Conservation (phyloP, 2,113 vertebrate genomes). For the Isurus oxyrinchus region DNA sequence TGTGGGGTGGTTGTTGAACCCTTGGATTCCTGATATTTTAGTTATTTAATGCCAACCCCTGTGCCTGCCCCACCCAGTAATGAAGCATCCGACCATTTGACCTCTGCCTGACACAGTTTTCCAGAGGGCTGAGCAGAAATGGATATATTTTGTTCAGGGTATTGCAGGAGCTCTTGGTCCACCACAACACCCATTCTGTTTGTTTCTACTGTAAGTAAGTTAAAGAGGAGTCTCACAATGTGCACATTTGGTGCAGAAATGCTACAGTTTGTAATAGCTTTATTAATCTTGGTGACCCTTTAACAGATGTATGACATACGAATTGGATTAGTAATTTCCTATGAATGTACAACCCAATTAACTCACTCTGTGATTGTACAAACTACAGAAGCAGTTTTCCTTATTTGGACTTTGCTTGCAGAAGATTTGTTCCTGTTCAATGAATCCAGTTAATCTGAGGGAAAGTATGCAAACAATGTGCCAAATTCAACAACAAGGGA, state of each 20-base stretch:
- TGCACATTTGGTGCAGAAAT: neutral
- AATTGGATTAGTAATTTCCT: constrained; percentile 23
- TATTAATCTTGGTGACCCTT: constrained; percentile 1
- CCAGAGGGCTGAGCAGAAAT: neutral
- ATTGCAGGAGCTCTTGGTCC: neutral
- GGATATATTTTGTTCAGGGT: neutral
- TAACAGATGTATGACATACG: neutral
- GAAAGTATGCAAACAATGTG: constrained; percentile 18
- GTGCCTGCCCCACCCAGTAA: neutral
- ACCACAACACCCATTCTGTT: neutral
- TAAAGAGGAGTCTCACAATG: neutral
- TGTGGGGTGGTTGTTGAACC: neutral
- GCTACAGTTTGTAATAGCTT: neutral
- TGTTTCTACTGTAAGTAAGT: neutral
- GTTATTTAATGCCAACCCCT: neutral
- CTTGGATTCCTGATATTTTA: neutral
- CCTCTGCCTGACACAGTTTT: neutral
- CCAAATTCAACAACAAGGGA: constrained; percentile 27
- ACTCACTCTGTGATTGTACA: neutral
- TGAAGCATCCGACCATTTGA: neutral
- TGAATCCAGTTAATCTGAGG: neutral
- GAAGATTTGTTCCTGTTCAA: constrained; percentile 33
- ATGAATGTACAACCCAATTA: neutral
- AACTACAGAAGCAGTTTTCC: constrained; percentile 16
- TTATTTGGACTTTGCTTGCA: constrained; percentile 30